Percentiles rank a stretch among this genome's conserved stretches.
These are phyloP conservation scores for Lasaia peninsularis DNA, from an alignment of 1,140 invertebrate genomes.

Conservation along the genomic window DNA sequence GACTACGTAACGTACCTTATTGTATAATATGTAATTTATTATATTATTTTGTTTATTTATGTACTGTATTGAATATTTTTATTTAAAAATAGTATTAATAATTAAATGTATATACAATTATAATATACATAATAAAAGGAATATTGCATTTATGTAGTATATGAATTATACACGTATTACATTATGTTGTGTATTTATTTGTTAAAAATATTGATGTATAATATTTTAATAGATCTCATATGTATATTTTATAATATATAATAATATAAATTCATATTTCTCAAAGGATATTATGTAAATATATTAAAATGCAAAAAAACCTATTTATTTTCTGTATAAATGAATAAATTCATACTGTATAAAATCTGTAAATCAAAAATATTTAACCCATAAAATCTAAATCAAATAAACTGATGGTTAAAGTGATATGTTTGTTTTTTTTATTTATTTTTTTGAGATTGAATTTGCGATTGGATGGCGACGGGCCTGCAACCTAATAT, in stretches of 20 bases:
- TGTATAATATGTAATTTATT: slow-evolving; percentile 21
- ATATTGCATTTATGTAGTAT: slow-evolving; percentile 56
- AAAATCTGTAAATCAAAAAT: slow-evolving; percentile 2
- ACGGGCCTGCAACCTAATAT: too few species aligned
- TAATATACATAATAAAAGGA: slow-evolving; percentile 11
- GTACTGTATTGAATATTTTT: slow-evolving; percentile 21
- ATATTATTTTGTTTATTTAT: slow-evolving; percentile 12
- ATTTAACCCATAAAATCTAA: slow-evolving; percentile 29
- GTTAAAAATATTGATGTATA: slow-evolving; percentile 14
- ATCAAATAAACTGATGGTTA: slow-evolving; percentile 53
- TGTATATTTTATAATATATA: slow-evolving; percentile 22
- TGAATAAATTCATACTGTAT: slow-evolving; percentile 25
- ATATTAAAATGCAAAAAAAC: slow-evolving; percentile 18
- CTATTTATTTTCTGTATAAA: slow-evolving; percentile 29
- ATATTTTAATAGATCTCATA: slow-evolving; percentile 28
- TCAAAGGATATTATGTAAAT: slow-evolving; percentile 29
- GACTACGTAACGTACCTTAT: slow-evolving; percentile 23
- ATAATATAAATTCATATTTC: slow-evolving; percentile 19
- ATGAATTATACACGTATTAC: slow-evolving; percentile 16
- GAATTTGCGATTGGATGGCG: too few species aligned
- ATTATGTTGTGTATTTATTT: background rate
- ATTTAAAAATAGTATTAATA: slow-evolving; percentile 17
- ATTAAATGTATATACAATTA: slow-evolving; percentile 21
- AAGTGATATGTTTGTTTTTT: slow-evolving; percentile 21
- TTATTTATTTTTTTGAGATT: too few species aligned